Percentiles rank a stretch among this genome's conserved stretches.
phyloP scores from a whole-genome alignment of 2,113 vertebrate genomes.

The Laticauda colubrina region DNA sequence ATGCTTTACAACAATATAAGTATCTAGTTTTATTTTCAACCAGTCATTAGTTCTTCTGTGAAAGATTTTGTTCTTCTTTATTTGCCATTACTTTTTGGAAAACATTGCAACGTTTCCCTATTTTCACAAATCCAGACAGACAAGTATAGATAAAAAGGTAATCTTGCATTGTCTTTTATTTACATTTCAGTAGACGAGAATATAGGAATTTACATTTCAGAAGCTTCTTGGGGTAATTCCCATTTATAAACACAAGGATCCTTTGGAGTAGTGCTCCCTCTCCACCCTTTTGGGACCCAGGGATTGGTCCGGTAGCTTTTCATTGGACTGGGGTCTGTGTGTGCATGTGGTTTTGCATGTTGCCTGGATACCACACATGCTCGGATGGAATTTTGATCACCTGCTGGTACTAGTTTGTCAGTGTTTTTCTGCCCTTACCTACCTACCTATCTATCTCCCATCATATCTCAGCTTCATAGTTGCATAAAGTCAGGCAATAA shows the following conservation, averaged over 20 bases:
- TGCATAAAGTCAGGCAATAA: neutral
- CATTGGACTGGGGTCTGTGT: no score
- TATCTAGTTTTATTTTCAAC: neutral
- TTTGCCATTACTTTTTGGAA: neutral
- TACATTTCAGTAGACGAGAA: neutral
- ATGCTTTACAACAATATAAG: neutral
- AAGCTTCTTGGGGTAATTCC: neutral
- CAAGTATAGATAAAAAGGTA: neutral
- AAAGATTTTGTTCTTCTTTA: neutral
- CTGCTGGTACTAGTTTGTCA: no score
- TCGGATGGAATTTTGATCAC: no score
- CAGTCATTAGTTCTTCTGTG: neutral
- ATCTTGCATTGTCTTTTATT: neutral
- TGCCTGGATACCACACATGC: no score
- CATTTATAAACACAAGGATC: neutral
- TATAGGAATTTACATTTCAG: neutral
- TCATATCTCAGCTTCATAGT: no score
- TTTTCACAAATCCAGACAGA: neutral
- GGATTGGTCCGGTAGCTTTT: no score
- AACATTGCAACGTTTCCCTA: neutral
- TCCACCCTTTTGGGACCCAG: no score
- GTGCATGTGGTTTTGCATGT: no score
- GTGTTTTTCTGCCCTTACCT: no score
- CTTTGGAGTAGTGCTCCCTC: neutral
- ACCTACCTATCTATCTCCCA: no score